Evolutionary conservation across 2,797 vertebrate species (phyloP), one percentile per base, ranked within the genome.

Genomic region (Parauchenoglanis punctatus): DNA sequence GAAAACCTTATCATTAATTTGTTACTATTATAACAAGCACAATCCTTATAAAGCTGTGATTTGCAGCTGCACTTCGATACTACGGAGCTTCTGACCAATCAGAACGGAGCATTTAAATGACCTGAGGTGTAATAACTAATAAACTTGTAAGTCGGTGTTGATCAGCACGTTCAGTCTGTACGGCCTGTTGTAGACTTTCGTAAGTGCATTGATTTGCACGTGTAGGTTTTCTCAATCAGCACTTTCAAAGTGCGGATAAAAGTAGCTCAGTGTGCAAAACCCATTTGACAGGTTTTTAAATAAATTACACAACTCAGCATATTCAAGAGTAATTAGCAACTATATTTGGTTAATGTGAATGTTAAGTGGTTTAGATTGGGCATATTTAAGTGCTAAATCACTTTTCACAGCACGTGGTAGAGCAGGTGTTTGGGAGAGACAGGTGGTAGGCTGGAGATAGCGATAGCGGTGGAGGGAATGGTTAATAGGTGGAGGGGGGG

Each of bases 251-350:
- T 67, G 25, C 28, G 35, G 46, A 68, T 85, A 85, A 85, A 91
- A 88, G 90, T 88, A 93, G 88, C 88, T 90, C 89, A 89, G 85
- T 90, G 92, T 93, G 63, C 31, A 46, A 59, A 56, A n/a, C 76
- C 17, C 77, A 23, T 85, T 52, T 44, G 76, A 67, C 52, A 56
- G 7, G 6, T 63, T 73, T 73, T 56, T 13, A 7, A 65, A 65
- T 83, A 56, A 80, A 20, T 58, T 18, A 17, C 31, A 10, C 68
- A 18, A 49, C 58, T 82, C 80, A 49, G 52, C 56, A 65, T 63
- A 35, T 63, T 65, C 6, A 23, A 44, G 20, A 15, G n/a, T 44
- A 87, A 67, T 46, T 25, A 46, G 67, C 31, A 25, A 4, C 10
- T 65, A 7, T 83, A 81, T 82, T 75, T 40, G 70, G n/a, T 65